phyloP scores from a whole-genome alignment of 2,888 invertebrate genomes.

The Lottia gigantea region DNA sequence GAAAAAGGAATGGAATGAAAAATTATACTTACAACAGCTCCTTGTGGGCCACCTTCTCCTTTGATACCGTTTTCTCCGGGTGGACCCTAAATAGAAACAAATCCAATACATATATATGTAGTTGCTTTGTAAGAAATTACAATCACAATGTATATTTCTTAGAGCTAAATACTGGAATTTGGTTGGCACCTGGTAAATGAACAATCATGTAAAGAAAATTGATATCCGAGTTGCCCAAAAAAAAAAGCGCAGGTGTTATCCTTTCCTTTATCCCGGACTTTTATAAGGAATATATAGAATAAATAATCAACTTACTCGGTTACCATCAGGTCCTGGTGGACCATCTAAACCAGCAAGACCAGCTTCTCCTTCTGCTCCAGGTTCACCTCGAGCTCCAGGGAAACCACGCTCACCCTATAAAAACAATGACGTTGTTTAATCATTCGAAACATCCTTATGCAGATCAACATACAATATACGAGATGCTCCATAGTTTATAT shows the following conservation, averaged over 20 bases:
- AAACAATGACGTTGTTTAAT: neutral
- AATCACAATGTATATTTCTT: too few relatives aligned
- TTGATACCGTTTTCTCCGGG: slow-evolving; percentile 44
- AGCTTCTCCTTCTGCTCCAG: slow-evolving; percentile 46
- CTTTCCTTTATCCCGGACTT: too few relatives aligned
- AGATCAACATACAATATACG: too few relatives aligned
- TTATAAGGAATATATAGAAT: too few relatives aligned
- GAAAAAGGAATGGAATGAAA: neutral
- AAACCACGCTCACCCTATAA: slow-evolving; percentile 54
- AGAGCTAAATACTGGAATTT: too few relatives aligned
- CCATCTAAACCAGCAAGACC: slow-evolving; percentile 48
- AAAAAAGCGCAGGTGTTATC: too few relatives aligned
- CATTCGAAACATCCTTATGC: too few relatives aligned
- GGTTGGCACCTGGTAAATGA: too few relatives aligned
- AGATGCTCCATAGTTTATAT: too few relatives aligned
- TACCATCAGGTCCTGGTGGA: slow-evolving; percentile 47
- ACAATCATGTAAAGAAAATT: too few relatives aligned
- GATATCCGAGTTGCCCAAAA: too few relatives aligned
- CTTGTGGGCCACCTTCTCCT: slow-evolving; percentile 51
- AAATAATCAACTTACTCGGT: slow-evolving; percentile 38
- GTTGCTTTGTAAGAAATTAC: too few relatives aligned
- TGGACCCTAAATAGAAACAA: slow-evolving; percentile 40
- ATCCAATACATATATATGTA: neutral
- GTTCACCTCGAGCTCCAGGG: slow-evolving; percentile 52
- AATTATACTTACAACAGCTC: slow-evolving; percentile 43